Percentiles rank a stretch among this genome's conserved stretches.
Conservation (phyloP, 2,797 vertebrate genomes). For the Hoplostethus mediterraneus region DNA sequence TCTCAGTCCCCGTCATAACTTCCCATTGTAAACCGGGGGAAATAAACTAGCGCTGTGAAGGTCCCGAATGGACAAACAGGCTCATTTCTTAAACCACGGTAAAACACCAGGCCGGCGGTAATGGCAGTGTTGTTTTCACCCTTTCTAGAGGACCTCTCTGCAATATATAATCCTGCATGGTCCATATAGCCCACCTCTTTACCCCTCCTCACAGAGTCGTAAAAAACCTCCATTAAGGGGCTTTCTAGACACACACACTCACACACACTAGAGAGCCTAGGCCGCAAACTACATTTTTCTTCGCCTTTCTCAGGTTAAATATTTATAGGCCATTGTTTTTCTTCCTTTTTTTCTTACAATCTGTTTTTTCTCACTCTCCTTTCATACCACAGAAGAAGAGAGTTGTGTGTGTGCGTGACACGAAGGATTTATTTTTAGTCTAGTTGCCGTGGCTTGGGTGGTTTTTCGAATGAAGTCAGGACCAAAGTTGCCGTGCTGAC, state of each 20-base stretch:
- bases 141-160: slow-evolving; percentile 6
- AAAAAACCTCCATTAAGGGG: slow-evolving; percentile 20
- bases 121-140: slow-evolving; percentile 17
- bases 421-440: slow-evolving; percentile 41
- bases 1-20: background rate
- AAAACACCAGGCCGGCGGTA: background rate
- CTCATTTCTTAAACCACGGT: background rate
- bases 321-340: slow-evolving; percentile 51
- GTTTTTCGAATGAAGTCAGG: too few species aligned
- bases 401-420: slow-evolving; percentile 39
- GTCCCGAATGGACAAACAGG: too few species aligned
- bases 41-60: background rate
- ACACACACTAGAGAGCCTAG: slow-evolving; percentile 19
- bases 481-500: too few species aligned
- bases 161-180: slow-evolving; percentile 8
- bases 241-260: background rate
- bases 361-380: background rate
- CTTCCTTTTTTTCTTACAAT: too few species aligned
- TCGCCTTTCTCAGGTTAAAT: slow-evolving; percentile 36
- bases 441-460: too few species aligned
- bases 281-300: slow-evolving; percentile 12
- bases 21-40: slow-evolving; percentile 11
- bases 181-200: slow-evolving; percentile 6
- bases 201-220: slow-evolving; percentile 13
- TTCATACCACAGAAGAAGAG: background rate